Base-by-base conservation (phyloP, 2,113 vertebrate species). In the Pelecanoides urinatrix region DNA sequence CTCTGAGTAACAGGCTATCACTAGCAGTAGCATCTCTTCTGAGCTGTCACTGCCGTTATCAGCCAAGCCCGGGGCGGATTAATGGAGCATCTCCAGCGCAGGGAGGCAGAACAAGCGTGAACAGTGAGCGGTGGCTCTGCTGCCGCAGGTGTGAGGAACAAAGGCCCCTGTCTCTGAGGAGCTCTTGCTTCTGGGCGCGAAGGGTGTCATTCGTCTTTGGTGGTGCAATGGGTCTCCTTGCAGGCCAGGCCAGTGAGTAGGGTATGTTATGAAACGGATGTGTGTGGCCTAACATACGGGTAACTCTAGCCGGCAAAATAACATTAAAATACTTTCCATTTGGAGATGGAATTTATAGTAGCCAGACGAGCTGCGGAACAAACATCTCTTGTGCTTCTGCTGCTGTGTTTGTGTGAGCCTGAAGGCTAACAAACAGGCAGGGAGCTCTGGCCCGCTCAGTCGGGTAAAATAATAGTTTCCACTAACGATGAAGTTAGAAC, bases 271-370 rank as follows among this genome's bases (percentile, higher is more conserved):
- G 86, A 91, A 97, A 90, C 0, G 7, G 84, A 94, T 90, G 84
- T 89, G 95, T 96, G 96, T 95, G 95, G 95, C 94, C 94, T 56
- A 85, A 90, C 77, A 78, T 91, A 95, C 58, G 91, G 92, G 97
- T 94, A 85, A 94, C 67, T 95, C 92, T 92, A 90, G 83, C 77
- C 3, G 53, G 80, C 89, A 79, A 92, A 97, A 91, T 90, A 94
- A 70, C 80, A 90, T 91, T 92, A 91, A 94, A 97, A 97, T 97
- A 96, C 89, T 97, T 97, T 96, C 94, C 96, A 47, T 95, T 97
- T 91, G 92, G 91, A 95, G 92, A 92, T 73, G 94, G 94, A 97
- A 97, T 97, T 96, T 97, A 91, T 95, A 95, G 92, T 97, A 96
- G 97, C 91, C 94, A 91, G 97, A 91, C 11, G 8, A 97, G 71